Evolutionary conservation across 2,797 vertebrate genomes (phyloP), one percentile per base, ranked within the genome.

Genomic region (Galago senegalensis): DNA sequence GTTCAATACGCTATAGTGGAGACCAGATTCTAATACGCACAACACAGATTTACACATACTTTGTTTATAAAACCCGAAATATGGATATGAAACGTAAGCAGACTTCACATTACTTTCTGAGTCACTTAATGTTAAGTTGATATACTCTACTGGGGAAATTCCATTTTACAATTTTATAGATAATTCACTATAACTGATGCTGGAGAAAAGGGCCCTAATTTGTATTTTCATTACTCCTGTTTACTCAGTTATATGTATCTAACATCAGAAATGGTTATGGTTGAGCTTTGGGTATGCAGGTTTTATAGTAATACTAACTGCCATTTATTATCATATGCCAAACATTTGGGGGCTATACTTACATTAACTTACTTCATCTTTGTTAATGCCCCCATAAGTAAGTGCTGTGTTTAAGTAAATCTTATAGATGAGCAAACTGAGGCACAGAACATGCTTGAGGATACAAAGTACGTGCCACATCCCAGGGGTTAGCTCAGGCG

Each of bases 31-130:
- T 99, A 97, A 99, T 99, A 96, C 99, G 99, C 96, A 99, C 99
- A 37, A 99, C 99, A 7, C 99, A 99, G 97, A 99, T 99, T 97
- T 99, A 99, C 97, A 99, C 99, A 3, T 99, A 99, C 97, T 99
- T 99, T 98, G 99, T 99, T 99, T 99, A 99, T 98, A 99, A 99
- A 99, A 99, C 99, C 0, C 99, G 99, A 29, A 99, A 99, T 97
- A 99, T 99, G 99, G 99, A 99, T 98, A 99, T 99, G 99, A 99
- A 99, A 97, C 99, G 99, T 99, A 98, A 99, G 99, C 99, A 92
- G 96, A 96, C 65, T 93, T 95, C 75, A 1, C 18, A 89, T 98
- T 89, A 17, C 87, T 91, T 69, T 87, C 18, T 95, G 75, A 75
- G 16, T 87, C n/a, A 89, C 84, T 96, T 91, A 31, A 31, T 93